phyloP scores from a whole-genome alignment of 2,113 vertebrate genomes.

The Saccopteryx bilineata region DNA sequence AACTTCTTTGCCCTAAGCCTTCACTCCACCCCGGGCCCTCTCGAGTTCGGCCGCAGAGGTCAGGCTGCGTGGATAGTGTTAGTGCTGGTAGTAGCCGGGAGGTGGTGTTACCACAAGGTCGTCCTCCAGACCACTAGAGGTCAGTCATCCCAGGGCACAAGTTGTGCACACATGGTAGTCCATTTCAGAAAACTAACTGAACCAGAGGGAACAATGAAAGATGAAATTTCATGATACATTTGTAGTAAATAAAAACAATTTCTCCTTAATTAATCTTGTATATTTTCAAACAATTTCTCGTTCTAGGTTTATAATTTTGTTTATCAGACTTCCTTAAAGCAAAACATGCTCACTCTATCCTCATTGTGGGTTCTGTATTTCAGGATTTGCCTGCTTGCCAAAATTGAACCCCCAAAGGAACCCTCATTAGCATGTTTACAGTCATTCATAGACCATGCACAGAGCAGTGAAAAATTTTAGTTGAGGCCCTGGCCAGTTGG shows the following conservation, averaged over 20 bases:
- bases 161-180: not conserved
- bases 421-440: not conserved
- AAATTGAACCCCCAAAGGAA: not conserved
- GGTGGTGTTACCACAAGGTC: not conserved
- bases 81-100: not conserved
- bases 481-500: not conserved
- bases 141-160: fast-evolving
- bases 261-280: not conserved
- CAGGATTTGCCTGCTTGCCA: not conserved
- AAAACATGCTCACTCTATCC: not conserved
- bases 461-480: not conserved
- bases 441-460: not conserved
- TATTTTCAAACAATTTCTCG: slow-evolving; percentile 25
- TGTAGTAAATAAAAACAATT: not conserved
- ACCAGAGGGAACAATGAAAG: slow-evolving; percentile 14
- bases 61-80: not conserved
- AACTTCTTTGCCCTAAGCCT: not conserved
- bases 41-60: not conserved
- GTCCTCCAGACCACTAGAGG: not conserved
- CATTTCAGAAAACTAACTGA: slow-evolving; percentile 47
- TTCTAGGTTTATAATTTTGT: slow-evolving; percentile 38
- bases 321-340: slow-evolving; percentile 35
- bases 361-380: not conserved
- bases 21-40: not conserved
- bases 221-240: not conserved